These are phyloP conservation scores for Labia minor DNA, from an alignment of 2,888 invertebrate species.

Conservation along the genomic window DNA sequence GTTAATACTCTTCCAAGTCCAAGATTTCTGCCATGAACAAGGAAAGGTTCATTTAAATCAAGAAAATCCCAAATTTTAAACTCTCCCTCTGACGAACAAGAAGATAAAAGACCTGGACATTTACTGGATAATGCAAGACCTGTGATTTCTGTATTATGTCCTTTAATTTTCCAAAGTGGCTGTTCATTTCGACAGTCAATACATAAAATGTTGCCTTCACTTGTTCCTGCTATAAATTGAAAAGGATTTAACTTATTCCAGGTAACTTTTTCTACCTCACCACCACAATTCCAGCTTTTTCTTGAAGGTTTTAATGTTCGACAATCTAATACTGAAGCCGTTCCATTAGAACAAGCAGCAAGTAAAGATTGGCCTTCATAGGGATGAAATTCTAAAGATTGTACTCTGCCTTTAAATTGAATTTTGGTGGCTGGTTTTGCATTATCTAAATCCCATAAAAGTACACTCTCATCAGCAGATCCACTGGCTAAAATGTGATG, in stretches of 20 bases:
- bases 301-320: conserved; percentile 44
- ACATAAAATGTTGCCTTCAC: conserved; percentile 55
- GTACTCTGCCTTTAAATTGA: conserved; percentile 73
- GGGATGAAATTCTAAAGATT: conserved; percentile 73
- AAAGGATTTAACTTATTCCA: conserved; percentile 77
- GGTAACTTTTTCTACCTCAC: conserved; percentile 74
- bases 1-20: conserved; percentile 64
- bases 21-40: conserved; percentile 43
- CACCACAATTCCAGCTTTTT: conserved; percentile 59
- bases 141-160: conserved; percentile 76
- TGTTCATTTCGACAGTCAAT: conserved; percentile 59
- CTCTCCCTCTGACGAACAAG: conserved; percentile 67
- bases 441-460: conserved; percentile 86
- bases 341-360: conserved; percentile 71
- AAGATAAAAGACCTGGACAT: conserved; percentile 64
- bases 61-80: conserved; percentile 73
- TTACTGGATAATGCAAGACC: conserved; percentile 61
- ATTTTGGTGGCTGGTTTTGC: conserved; percentile 61
- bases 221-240: conserved; percentile 55
- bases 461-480: conserved; percentile 77
- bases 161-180: conserved; percentile 59
- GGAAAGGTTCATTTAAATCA: conserved; percentile 32
- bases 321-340: conserved; percentile 72
- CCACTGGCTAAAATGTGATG: conserved; percentile 84
- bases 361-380: conserved; percentile 70